Base-by-base conservation (phyloP, 1,140 invertebrate species). In the Platorchestia sp. region DNA sequence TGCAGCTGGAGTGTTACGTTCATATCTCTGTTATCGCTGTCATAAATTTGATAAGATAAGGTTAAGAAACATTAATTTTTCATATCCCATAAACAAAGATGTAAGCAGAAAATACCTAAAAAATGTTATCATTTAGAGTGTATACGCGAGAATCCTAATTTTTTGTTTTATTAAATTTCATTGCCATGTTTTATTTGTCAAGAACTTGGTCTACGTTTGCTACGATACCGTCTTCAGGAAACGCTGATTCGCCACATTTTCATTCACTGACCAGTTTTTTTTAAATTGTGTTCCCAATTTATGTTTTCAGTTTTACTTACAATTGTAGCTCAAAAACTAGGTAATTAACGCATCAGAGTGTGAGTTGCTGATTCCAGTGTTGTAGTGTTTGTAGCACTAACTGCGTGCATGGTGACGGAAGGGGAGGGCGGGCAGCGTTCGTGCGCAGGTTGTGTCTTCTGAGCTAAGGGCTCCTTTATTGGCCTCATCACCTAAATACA, bases 371-470 rank as follows among this genome's bases (percentile, higher is more conserved):
- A 75, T 27, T 75, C 14, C 59, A 22, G 59, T 75, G 59, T 75
- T 75, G 59, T 75, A 75, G 59, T 27, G 36, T 75, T 22, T 75
- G 59, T 36, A 19, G 1, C 91, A 93, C 91, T 93, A 93, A 93
- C 91, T 44, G 41, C 41, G 43, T 93, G 91, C 45, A 44, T 93
- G 44, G 43, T 6, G 91, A 36, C 14, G 40, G 91, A 36, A 45
- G 44, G 91, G 91, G 91, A 42, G 43, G 36, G 91, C 47, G 91
- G 40, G 36, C 59, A 75, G 59, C 45, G 36, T 47, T 42, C 91
- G 91, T 93, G 91, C 43, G 91, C 91, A 93, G 91, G 91, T 93
- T 93, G 91, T 93, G 44, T 44, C 19, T 10, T 93, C 86, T n/a
- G 36, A 40, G 36, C 41, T 87, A 42, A n/a, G 86, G n/a, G 86